Conservation (phyloP, 2,888 invertebrate species). For the Folsomia candida region DNA sequence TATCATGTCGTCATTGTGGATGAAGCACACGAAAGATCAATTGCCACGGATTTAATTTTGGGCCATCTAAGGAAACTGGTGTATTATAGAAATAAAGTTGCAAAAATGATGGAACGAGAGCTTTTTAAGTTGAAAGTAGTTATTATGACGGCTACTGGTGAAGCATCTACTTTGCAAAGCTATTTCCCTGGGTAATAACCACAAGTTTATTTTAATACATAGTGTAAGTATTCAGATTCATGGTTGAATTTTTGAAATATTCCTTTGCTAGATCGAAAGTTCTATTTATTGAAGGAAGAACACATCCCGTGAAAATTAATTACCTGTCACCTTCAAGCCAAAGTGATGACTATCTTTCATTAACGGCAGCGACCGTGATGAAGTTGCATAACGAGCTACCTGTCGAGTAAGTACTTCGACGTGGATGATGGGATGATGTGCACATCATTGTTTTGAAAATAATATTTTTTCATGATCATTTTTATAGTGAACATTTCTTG, state of each 20-base stretch:
- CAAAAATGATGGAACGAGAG: not conserved
- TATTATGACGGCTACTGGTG: slow-evolving; percentile 49
- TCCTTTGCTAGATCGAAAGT: slow-evolving; percentile 38
- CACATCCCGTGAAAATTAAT: slow-evolving; percentile 35
- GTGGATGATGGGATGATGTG: no score
- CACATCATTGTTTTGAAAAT: not conserved
- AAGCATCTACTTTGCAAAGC: slow-evolving; percentile 38
- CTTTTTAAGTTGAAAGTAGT: slow-evolving; percentile 31
- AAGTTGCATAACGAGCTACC: slow-evolving; percentile 39
- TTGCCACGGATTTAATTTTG: slow-evolving; percentile 89
- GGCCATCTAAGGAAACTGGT: slow-evolving; percentile 53
- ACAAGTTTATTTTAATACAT: not conserved
- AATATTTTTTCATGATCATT: slow-evolving; percentile 11
- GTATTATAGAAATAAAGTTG: not conserved
- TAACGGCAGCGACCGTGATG: slow-evolving; percentile 35
- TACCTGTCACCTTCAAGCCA: slow-evolving; percentile 18
- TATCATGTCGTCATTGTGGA: slow-evolving; percentile 85
- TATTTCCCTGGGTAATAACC: slow-evolving; percentile 29
- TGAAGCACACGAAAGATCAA: slow-evolving; percentile 92
- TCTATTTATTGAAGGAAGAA: slow-evolving; percentile 44
- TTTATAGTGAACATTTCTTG: slow-evolving; percentile 75
- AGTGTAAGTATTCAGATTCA: not conserved
- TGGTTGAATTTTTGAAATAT: not conserved
- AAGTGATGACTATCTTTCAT: not conserved
- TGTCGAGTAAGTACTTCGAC: slow-evolving; percentile 22